These are phyloP conservation scores for Seriola rivoliana DNA, from an alignment of 2,113 vertebrate species.

Conservation along the genomic window DNA sequence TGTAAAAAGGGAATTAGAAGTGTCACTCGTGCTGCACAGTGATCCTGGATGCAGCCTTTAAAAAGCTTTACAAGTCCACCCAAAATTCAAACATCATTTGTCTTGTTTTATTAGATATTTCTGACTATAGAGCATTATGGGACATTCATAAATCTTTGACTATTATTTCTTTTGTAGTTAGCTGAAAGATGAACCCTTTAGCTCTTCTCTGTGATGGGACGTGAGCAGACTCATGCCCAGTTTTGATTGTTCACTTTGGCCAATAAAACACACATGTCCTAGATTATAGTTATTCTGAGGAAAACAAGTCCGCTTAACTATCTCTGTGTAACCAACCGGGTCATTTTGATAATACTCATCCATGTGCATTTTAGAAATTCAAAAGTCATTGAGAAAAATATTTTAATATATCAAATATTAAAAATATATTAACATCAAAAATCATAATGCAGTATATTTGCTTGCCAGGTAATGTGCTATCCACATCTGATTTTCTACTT, in stretches of 20 bases:
- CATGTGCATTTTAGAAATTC: background rate
- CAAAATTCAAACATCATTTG: background rate
- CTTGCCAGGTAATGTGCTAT: too few species aligned
- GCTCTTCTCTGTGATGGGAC: background rate
- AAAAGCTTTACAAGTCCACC: background rate
- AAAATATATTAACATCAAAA: too few species aligned
- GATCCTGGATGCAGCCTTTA: too few species aligned
- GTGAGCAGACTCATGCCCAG: background rate
- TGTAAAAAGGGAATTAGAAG: too few species aligned
- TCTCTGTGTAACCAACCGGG: background rate
- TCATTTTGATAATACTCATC: background rate
- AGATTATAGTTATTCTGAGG: background rate
- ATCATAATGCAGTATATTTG: too few species aligned
- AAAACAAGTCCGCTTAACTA: background rate
- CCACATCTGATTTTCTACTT: too few species aligned
- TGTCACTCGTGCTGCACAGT: too few species aligned
- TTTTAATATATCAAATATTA: too few species aligned
- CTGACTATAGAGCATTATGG: background rate
- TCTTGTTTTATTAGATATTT: background rate
- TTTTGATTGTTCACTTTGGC: background rate
- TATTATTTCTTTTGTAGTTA: background rate
- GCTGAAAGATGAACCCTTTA: background rate
- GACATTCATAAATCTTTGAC: background rate
- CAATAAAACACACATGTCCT: constrained; percentile 2
- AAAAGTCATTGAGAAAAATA: too few species aligned